phyloP scores from a whole-genome alignment of 2,888 invertebrate species.

The Calameuta filiformis region DNA sequence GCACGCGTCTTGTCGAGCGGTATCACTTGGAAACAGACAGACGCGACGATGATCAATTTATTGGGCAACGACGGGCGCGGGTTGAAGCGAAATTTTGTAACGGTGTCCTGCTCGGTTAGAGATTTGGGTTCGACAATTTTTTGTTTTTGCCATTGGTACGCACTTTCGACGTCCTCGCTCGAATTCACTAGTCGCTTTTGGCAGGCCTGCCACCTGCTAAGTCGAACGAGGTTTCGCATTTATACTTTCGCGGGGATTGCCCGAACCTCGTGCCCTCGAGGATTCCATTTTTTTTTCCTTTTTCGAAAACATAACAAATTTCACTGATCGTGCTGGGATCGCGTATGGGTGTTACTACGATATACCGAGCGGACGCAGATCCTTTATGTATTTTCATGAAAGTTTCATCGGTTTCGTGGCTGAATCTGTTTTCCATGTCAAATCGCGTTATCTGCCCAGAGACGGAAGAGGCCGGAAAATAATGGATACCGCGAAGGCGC shows the following conservation, averaged over 20 bases:
- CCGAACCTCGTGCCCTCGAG: not conserved
- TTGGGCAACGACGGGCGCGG: not conserved
- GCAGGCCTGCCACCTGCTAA: not conserved
- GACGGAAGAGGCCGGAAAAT: not conserved
- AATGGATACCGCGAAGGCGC: too few species aligned
- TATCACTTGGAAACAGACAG: not conserved
- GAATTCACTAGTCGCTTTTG: not conserved
- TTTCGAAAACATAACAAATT: not conserved
- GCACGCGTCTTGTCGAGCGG: not conserved
- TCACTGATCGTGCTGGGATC: not conserved
- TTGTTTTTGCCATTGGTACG: not conserved
- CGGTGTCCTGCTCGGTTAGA: not conserved
- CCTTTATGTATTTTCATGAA: not conserved
- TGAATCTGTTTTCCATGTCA: not conserved
- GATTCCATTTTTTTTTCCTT: conserved; percentile 7
- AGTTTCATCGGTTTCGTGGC: not conserved
- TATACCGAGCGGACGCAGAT: not conserved
- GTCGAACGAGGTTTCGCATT: not conserved
- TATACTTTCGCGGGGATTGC: not conserved
- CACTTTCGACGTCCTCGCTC: not conserved
- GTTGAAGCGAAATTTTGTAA: not conserved
- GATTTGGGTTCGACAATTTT: not conserved
- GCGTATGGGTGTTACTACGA: not conserved
- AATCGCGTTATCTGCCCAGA: not conserved
- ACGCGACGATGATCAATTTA: not conserved